A percentile compares a stretch with the other conserved stretches of the same genome.
These are phyloP conservation scores for Diachrysia chrysitis DNA, from an alignment of 2,888 invertebrate genomes.

Conservation along the genomic window DNA sequence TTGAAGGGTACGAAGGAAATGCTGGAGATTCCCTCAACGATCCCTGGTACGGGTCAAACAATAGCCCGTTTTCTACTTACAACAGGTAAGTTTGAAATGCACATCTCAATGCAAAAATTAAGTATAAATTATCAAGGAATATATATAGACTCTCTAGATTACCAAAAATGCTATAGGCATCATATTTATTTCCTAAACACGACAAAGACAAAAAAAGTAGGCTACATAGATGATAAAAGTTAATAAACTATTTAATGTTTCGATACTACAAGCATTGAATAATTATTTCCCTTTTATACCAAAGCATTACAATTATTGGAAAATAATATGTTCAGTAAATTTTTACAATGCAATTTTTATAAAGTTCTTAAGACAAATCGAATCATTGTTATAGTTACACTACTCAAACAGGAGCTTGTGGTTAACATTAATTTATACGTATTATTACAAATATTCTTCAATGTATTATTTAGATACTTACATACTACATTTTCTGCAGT, in stretches of 20 bases:
- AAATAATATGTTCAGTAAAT: no score
- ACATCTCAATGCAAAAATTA: no score
- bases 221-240: no score
- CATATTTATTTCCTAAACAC: no score
- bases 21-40: conserved; percentile 97
- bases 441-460: background rate
- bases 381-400: background rate
- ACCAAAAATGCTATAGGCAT: background rate
- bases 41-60: conserved; percentile 98
- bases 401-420: background rate
- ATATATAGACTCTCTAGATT: background rate
- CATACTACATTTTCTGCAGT: background rate
- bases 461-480: background rate
- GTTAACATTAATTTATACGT: no score
- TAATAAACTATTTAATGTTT: no score
- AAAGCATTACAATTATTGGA: no score
- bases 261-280: no score
- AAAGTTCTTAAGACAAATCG: conserved; percentile 4
- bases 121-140: no score
- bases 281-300: no score
- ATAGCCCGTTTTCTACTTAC: conserved; percentile 97
- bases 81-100: conserved; percentile 90
- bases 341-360: no score
- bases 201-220: no score
- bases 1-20: conserved; percentile 97